phyloP scores from a whole-genome alignment of 1,140 invertebrate species.

The Ladona fulva region DNA sequence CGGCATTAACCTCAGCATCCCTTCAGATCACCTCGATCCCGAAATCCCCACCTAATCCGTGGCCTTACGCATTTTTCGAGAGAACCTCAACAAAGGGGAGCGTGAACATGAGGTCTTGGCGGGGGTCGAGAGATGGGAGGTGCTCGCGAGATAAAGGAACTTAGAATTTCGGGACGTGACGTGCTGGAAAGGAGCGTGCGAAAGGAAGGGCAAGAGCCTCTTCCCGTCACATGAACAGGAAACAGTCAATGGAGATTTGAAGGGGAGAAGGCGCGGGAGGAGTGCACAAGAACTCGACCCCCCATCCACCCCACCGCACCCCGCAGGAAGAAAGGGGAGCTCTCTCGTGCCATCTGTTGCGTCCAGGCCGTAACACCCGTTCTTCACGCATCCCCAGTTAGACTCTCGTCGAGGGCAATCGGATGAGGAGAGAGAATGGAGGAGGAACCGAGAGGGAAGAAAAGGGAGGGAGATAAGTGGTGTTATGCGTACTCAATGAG shows the following conservation, averaged over 20 bases:
- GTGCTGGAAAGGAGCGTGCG: not conserved
- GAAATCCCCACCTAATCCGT: not conserved
- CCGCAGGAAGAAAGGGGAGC: too few relatives aligned
- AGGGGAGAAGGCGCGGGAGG: not conserved
- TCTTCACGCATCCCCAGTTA: too few relatives aligned
- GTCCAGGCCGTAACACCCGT: too few relatives aligned
- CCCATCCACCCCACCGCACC: not conserved
- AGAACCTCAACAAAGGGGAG: not conserved
- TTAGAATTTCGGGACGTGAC: conserved; percentile 2
- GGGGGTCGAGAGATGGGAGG: not conserved
- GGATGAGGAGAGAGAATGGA: too few relatives aligned
- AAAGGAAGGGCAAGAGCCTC: not conserved
- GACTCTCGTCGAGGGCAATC: too few relatives aligned
- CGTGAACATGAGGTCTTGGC: too few relatives aligned
- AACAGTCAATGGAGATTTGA: not conserved
- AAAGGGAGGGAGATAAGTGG: too few relatives aligned
- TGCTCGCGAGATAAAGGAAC: not conserved
- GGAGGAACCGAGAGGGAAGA: too few relatives aligned
- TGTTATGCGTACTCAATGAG: too few relatives aligned
- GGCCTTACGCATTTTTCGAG: not conserved
- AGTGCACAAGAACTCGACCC: not conserved
- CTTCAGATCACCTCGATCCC: too few relatives aligned
- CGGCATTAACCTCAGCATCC: too few relatives aligned
- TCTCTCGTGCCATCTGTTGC: too few relatives aligned
- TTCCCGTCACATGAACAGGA: not conserved